Percentiles rank a stretch among this genome's conserved stretches.
phyloP scores from a whole-genome alignment of 2,888 invertebrate genomes.

The Ceraclea dissimilis region DNA sequence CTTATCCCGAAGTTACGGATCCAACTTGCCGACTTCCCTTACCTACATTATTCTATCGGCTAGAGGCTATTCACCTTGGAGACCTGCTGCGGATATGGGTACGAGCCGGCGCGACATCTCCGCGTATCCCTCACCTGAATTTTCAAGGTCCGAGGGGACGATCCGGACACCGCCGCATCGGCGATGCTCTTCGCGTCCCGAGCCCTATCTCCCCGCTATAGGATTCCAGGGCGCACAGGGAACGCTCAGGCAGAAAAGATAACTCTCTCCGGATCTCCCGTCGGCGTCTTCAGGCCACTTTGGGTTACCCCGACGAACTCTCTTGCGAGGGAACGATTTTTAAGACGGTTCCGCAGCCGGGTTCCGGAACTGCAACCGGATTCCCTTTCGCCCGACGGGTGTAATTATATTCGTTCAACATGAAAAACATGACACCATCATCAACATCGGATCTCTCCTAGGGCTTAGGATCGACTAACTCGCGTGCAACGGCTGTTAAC shows the following conservation, averaged over 20 bases:
- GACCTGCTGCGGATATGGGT: conserved; percentile 71
- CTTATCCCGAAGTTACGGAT: conserved; percentile 61
- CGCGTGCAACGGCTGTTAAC: no score
- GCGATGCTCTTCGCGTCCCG: conserved; percentile 41
- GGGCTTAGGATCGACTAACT: no score
- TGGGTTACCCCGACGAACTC: conserved; percentile 43
- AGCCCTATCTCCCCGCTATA: conserved; percentile 48
- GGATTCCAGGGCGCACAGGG: conserved; percentile 42
- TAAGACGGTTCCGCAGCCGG: conserved; percentile 47
- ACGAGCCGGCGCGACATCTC: conserved; percentile 37
- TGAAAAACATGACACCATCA: no score
- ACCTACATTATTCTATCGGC: conserved; percentile 61
- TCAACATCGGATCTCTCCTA: no score
- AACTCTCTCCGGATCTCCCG: conserved; percentile 47
- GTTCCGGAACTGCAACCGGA: conserved; percentile 54
- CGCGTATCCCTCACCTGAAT: conserved; percentile 32
- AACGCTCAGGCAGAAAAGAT: conserved; percentile 47
- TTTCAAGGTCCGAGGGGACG: conserved; percentile 38
- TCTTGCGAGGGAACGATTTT: conserved; percentile 39
- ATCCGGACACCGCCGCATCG: conserved; percentile 42
- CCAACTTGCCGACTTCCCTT: conserved; percentile 63
- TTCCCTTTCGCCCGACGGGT: conserved; percentile 48
- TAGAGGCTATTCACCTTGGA: conserved; percentile 65
- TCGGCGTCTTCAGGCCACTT: conserved; percentile 51
- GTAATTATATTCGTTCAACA: no score